Conservation (phyloP, 2,113 vertebrate species). For the Lampris incognitus region DNA sequence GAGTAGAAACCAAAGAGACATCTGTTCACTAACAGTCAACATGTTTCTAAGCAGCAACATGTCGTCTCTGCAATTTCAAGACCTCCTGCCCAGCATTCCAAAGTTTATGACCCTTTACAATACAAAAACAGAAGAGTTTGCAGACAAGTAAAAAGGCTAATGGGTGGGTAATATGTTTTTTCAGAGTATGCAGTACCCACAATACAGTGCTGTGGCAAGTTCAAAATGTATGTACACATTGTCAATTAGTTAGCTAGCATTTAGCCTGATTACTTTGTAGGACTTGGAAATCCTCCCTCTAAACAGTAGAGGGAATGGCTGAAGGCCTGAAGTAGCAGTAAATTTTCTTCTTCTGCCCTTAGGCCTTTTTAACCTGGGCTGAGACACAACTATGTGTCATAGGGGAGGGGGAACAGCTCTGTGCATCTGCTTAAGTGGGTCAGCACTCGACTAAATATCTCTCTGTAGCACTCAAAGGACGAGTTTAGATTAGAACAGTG, state of each 20-base stretch:
- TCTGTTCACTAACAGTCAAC: slow-evolving; percentile 8
- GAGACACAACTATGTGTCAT: slow-evolving; percentile 27
- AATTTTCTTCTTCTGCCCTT: slow-evolving; percentile 18
- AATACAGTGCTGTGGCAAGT: neutral
- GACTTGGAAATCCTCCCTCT: neutral
- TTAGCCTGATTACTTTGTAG: neutral
- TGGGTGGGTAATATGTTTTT: neutral
- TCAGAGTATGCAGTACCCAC: neutral
- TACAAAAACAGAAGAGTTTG: neutral
- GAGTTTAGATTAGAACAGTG: neutral
- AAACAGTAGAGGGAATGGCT: slow-evolving; percentile 27
- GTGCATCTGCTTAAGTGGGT: slow-evolving; percentile 1
- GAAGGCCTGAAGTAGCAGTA: slow-evolving; percentile 13
- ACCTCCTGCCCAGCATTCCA: slow-evolving; percentile 23
- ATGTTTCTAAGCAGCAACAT: slow-evolving; percentile 6
- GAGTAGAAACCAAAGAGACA: slow-evolving; percentile 1
- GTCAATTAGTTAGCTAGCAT: neutral
- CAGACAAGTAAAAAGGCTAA: neutral
- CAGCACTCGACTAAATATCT: neutral
- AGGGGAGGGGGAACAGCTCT: slow-evolving; percentile 4
- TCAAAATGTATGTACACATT: neutral
- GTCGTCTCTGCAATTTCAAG: slow-evolving; percentile 30
- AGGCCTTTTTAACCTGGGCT: neutral
- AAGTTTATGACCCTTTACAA: slow-evolving; percentile 33
- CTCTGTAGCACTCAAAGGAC: neutral